Conservation (phyloP, 2,888 invertebrate genomes). For the Sylvicola cinctus region DNA sequence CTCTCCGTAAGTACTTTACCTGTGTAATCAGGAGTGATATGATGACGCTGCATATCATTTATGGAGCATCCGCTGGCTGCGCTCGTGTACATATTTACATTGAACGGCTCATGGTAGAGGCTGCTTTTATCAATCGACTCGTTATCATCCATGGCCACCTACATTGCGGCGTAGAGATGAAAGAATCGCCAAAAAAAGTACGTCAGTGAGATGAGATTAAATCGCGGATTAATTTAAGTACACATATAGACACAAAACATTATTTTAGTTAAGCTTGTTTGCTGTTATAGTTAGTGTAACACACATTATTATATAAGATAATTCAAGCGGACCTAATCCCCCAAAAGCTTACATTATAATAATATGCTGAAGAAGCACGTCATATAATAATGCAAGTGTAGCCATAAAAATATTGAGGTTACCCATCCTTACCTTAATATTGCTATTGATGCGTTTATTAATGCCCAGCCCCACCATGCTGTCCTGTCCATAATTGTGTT, state of each 20-base stretch:
- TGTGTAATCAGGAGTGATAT: slow-evolving; percentile 34
- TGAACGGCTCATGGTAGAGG: slow-evolving; percentile 29
- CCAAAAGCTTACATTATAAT: no score
- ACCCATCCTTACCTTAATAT: slow-evolving; percentile 22
- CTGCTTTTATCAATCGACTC: slow-evolving; percentile 28
- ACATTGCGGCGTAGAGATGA: slow-evolving; percentile 4
- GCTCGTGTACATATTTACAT: slow-evolving; percentile 27
- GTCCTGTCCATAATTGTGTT: slow-evolving; percentile 26
- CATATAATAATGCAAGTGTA: no score
- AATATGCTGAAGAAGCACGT: no score
- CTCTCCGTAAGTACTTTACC: slow-evolving; percentile 20
- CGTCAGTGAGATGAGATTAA: neutral
- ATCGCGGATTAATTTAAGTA: no score
- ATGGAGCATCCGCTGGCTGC: slow-evolving; percentile 26
- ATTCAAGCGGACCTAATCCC: no score
- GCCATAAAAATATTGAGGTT: no score
- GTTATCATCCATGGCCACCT: slow-evolving; percentile 26
- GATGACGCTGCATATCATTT: slow-evolving; percentile 27
- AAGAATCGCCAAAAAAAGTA: neutral
- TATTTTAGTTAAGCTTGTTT: no score
- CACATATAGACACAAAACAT: no score
- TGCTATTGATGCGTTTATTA: slow-evolving; percentile 27
- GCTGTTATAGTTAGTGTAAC: no score
- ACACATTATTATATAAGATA: no score
- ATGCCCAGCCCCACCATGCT: slow-evolving; percentile 17